A percentile compares a stretch with the other conserved stretches of the same genome.
phyloP scores from a whole-genome alignment of 2,797 vertebrate species.

The Acridotheres tristis region DNA sequence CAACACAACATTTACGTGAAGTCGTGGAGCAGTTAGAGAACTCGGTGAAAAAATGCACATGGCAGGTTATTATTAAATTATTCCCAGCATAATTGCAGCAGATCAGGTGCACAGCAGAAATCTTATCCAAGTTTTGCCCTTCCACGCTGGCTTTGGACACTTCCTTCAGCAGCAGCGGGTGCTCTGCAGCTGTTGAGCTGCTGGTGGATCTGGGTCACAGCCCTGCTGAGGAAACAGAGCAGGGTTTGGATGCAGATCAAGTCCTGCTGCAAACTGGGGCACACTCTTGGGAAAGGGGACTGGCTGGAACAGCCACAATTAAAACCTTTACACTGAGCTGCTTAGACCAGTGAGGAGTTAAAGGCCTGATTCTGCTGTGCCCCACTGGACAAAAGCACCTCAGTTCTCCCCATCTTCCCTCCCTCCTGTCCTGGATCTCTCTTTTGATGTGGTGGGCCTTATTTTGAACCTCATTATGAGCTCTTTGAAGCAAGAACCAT shows the following conservation, averaged over 20 bases:
- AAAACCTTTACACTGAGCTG: background rate
- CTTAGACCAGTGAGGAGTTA: background rate
- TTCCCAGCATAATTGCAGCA: background rate
- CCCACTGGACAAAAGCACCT: conserved; percentile 22
- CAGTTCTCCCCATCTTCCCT: background rate
- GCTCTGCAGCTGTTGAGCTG: conserved; percentile 33
- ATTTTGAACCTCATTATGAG: conserved; percentile 48
- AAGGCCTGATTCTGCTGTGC: background rate
- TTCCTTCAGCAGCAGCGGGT: background rate
- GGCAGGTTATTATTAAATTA: background rate
- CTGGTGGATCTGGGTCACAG: background rate
- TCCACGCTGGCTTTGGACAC: background rate
- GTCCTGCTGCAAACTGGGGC: background rate
- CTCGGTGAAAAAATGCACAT: fast-evolving
- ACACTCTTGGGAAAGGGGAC: background rate
- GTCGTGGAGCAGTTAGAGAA: background rate
- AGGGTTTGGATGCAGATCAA: conserved; percentile 5
- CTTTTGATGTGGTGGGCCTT: conserved; percentile 59
- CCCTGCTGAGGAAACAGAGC: background rate
- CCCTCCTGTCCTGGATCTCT: background rate
- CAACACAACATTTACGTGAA: background rate
- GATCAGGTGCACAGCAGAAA: conserved; percentile 20
- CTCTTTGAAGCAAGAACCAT: conserved; percentile 52
- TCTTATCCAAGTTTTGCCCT: background rate
- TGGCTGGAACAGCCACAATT: background rate